Base-by-base conservation (phyloP, 1,140 invertebrate genomes). In the Phocides pigmalion region DNA sequence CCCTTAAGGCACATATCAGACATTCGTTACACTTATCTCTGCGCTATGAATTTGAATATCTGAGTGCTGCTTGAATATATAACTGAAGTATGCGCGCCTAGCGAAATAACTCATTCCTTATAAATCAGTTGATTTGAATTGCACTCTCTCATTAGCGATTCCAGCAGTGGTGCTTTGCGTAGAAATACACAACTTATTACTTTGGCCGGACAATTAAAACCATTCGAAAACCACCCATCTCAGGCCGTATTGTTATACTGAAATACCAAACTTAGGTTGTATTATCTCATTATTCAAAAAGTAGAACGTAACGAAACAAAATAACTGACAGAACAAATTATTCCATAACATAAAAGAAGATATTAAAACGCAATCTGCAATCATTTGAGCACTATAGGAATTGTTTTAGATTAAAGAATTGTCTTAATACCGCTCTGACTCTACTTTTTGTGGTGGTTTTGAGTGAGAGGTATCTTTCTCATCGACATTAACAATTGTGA, bases 101-200 rank as follows among this genome's bases (percentile, higher is more conserved):
- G 80, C 67, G 71, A 85, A 83, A 88, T 84, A 87, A 81, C 76
- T 85, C 76, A 89, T 81, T 84, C 85, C 84, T 82, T 88, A 90
- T 90, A 90, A 88, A 90, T 87, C 80, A 75, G 79, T 79, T 77
- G 81, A 87, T 90, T 90, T 87, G 83, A 87, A 87, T 88, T 83
- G 79, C 87, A 71, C 70, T 81, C 67, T 63, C 83, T 87, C 84
- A 88, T 90, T 90, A 90, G 81, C 65, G 74, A 88, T 88, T 86
- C 87, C 62, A 81, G 79, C 72, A 74, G 77, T 76, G 75, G 74
- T 72, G 74, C 73, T 73, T 70, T 78, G 71, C 63, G 58, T 74
- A 79, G 82, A 77, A 83, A 74, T 83, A 90, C 85, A 87, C 80
- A 86, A 87, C 84, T 88, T 88, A 87, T 84, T 87, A 88, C 82